Evolutionary conservation across 2,888 invertebrate genomes (phyloP), one percentile per base, ranked within the genome.

Genomic region (Athripsodes cinereus): DNA sequence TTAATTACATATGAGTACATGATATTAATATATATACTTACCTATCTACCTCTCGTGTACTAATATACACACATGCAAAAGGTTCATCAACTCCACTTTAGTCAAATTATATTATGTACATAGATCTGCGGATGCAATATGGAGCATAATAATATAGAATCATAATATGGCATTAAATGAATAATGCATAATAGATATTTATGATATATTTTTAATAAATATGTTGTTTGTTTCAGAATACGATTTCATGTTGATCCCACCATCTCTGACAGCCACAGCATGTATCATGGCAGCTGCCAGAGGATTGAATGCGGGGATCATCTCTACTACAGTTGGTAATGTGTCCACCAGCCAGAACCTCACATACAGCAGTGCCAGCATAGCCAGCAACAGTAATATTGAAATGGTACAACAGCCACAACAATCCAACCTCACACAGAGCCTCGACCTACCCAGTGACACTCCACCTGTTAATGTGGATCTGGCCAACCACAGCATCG

Each of bases 241-340:
- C n/a, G 83, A 83, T 65, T 83, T 88, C 68, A 82, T 88, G 62
- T 78, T 84, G 68, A 84, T 84, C 57, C 82, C 84, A 11, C 86
- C 88, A 22, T 88, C 88, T 1, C 68, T 87, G 68, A 81, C 88
- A 18, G 87, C 88, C 1, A 81, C 84, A 10, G 86, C 87, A 5
- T 86, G 87, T 68, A 79, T 88, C 55, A 81, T 83, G 47, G 85
- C 87, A 0, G 87, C 88, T 1, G 81, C 84, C 10, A 78, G 83
- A 10, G 87, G 87, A 1, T 67, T 85, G 58, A 74, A 65, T 72
- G 72, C 77, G 78, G 68, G 80, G 63, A 22, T 58, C 22, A 51
- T 51, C 35, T 26, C 18, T 13, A 22, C 21, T 10, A 26, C 21
- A 1, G 46, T 40, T 16, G 10, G 21, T 2, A 51, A 19, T 2